phyloP scores from a whole-genome alignment of 2,888 invertebrate species.

The Tinea trinotella region DNA sequence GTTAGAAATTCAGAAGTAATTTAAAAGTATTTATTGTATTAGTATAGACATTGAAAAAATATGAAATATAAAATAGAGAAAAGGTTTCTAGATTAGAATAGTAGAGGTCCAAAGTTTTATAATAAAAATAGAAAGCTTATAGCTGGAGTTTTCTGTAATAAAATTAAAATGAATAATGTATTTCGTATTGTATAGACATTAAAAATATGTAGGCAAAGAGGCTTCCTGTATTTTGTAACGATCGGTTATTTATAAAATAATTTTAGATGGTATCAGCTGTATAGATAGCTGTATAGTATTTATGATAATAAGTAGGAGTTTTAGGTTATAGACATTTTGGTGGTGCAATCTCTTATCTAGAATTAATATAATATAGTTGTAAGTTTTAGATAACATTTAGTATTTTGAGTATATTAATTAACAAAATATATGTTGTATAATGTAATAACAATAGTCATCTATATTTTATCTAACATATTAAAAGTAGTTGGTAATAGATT shows the following conservation, averaged over 20 bases:
- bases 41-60: neutral
- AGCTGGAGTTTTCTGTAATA: slow-evolving; percentile 27
- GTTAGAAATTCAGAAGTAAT: slow-evolving; percentile 35
- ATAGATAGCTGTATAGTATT: slow-evolving; percentile 1
- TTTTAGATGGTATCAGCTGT: slow-evolving; percentile 1
- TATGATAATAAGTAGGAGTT: slow-evolving; percentile 9
- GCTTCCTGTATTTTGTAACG: slow-evolving; percentile 16
- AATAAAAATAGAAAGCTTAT: slow-evolving; percentile 27
- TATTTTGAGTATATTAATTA: slow-evolving; percentile 17
- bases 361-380: slow-evolving; percentile 36
- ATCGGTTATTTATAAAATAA: slow-evolving; percentile 1
- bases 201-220: slow-evolving; percentile 11
- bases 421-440: neutral
- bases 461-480: neutral
- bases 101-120: neutral
- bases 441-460: slow-evolving; percentile 2
- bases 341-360: slow-evolving; percentile 64
- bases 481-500: slow-evolving; percentile 13
- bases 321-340: slow-evolving; percentile 33
- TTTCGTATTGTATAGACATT: neutral
- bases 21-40: neutral
- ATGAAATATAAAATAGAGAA: neutral
- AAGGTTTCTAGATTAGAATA: slow-evolving; percentile 1
- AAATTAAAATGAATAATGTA: neutral
- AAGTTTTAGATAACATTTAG: slow-evolving; percentile 47